Percentiles rank a stretch among this genome's conserved stretches.
Evolutionary conservation across 2,888 invertebrate species (phyloP).

Genomic region (Atherix ibis): DNA sequence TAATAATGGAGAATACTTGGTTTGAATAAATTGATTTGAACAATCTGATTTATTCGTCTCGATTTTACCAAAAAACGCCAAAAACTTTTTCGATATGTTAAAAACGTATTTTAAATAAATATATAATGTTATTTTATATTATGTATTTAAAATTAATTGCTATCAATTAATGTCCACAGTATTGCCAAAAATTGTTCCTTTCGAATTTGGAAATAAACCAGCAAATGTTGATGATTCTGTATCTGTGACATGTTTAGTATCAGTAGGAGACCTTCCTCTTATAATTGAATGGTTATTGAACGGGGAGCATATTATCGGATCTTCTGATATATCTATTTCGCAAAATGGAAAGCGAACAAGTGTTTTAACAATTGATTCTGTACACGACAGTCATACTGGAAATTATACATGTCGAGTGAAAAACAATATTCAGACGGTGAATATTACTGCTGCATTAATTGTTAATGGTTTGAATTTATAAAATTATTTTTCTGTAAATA

Average conservation of each 20-base stretch:
- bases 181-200: constrained; percentile 58
- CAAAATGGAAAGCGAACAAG: constrained; percentile 43
- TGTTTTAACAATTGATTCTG: constrained; percentile 45
- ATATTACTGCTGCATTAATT: constrained; percentile 49
- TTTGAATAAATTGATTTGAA: too few species aligned
- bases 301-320: constrained; percentile 28
- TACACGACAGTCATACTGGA: constrained; percentile 49
- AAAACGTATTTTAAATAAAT: too few species aligned
- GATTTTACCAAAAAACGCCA: too few species aligned
- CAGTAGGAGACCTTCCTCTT: constrained; percentile 48
- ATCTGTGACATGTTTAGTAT: constrained; percentile 41
- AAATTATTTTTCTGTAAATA: background rate
- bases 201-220: constrained; percentile 53
- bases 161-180: constrained; percentile 34
- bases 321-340: constrained; percentile 31
- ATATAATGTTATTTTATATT: too few species aligned
- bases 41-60: too few species aligned
- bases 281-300: constrained; percentile 40
- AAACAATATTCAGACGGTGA: constrained; percentile 51
- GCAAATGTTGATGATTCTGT: constrained; percentile 47
- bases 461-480: constrained; percentile 47
- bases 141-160: too few species aligned
- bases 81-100: too few species aligned
- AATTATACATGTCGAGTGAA: constrained; percentile 59
- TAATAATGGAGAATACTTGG: too few species aligned